These are phyloP conservation scores for Eptesicus fuscus DNA, from an alignment of 2,113 vertebrate species.

Conservation along the genomic window DNA sequence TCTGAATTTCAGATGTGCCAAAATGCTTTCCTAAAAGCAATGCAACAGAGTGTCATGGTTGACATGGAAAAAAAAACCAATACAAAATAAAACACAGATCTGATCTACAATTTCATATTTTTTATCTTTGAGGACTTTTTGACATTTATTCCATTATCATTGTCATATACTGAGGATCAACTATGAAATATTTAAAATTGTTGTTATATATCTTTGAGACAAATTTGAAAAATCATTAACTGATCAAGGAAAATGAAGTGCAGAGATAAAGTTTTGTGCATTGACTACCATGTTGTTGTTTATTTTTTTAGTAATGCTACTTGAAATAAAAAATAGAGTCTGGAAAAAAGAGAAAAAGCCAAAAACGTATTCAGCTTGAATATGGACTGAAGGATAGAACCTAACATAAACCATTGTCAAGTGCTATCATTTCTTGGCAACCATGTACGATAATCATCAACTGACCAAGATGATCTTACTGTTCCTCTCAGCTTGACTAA, in stretches of 20 bases:
- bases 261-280: background rate
- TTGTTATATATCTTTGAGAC: background rate
- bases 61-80: background rate
- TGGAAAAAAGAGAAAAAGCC: too few species aligned
- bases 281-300: background rate
- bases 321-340: background rate
- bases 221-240: background rate
- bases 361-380: background rate
- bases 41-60: too few species aligned
- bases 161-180: background rate
- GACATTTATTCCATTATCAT: background rate
- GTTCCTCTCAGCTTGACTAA: background rate
- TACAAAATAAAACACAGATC: background rate
- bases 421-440: background rate
- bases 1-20: background rate
- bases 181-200: background rate
- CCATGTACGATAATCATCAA: background rate
- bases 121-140: background rate
- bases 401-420: background rate
- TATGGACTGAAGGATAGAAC: background rate
- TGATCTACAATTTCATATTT: background rate
- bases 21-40: background rate
- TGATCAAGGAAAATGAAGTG: background rate
- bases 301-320: background rate
- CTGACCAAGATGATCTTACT: background rate